phyloP scores from a whole-genome alignment of 2,797 vertebrate genomes.

The Anableps anableps region DNA sequence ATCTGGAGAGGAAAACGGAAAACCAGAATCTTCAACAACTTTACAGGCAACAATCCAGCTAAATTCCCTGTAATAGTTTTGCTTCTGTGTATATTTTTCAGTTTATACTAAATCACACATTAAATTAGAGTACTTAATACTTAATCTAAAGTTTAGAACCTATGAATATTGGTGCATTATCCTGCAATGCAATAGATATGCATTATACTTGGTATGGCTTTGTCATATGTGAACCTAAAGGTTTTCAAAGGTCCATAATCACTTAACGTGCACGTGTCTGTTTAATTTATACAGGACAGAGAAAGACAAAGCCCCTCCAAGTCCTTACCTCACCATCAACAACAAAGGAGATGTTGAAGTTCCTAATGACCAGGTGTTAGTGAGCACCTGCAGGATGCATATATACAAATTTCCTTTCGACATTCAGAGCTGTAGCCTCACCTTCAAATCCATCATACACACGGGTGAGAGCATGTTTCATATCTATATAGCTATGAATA shows the following conservation, averaged over 20 bases:
- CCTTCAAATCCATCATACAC: slow-evolving; percentile 65
- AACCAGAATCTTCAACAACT: neutral
- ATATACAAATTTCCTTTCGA: slow-evolving; percentile 74
- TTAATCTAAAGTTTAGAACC: neutral
- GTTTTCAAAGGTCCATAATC: neutral
- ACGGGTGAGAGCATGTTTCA: slow-evolving; percentile 41
- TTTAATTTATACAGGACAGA: slow-evolving; percentile 63
- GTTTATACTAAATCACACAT: neutral
- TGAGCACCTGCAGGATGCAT: slow-evolving; percentile 75
- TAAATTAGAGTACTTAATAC: neutral
- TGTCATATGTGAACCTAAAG: neutral
- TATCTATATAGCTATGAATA: too few species aligned
- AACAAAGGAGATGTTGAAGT: slow-evolving; percentile 51
- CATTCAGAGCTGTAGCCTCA: slow-evolving; percentile 69
- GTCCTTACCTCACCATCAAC: slow-evolving; percentile 59
- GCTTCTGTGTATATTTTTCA: neutral
- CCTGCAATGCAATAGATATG: neutral
- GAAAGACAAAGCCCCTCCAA: slow-evolving; percentile 62
- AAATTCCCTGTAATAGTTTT: neutral
- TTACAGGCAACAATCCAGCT: neutral
- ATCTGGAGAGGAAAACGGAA: neutral
- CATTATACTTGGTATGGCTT: neutral
- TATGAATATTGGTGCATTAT: neutral
- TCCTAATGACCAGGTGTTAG: slow-evolving; percentile 59
- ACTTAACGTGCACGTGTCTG: neutral